phyloP scores from a whole-genome alignment of 2,797 vertebrate genomes.

The Siniperca scherzeri region DNA sequence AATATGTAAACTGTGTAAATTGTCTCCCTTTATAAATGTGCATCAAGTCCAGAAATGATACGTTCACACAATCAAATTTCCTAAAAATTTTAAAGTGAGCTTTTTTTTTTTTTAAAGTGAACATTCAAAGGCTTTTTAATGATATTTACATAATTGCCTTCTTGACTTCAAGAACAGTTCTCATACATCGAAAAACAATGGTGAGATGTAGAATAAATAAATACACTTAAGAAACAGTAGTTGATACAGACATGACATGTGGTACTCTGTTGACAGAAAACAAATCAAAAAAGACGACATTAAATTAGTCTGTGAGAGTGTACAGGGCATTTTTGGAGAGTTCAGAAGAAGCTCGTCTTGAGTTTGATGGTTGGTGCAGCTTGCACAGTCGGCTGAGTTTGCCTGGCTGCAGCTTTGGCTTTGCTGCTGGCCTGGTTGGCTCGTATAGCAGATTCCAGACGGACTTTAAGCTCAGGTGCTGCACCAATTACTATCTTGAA shows the following conservation, averaged over 20 bases:
- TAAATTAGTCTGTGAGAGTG: conserved; percentile 27
- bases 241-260: conserved; percentile 41
- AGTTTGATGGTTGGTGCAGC: conserved; percentile 98
- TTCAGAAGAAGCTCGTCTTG: conserved; percentile 98
- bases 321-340: conserved; percentile 31
- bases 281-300: conserved; percentile 30
- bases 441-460: conserved; percentile 94
- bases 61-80: conserved; percentile 65
- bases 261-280: conserved; percentile 37
- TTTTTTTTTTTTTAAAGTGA: conserved; percentile 47
- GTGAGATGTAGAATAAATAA: conserved; percentile 74
- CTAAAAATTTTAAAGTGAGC: conserved; percentile 51
- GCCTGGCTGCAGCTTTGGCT: conserved; percentile 92
- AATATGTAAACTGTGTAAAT: conserved; percentile 5
- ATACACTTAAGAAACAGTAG: conserved; percentile 57
- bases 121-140: conserved; percentile 69
- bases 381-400: conserved; percentile 90
- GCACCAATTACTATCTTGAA: conserved; percentile 98
- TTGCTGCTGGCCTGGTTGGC: conserved; percentile 95
- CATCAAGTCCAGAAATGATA: conserved; percentile 53
- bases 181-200: conserved; percentile 47
- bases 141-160: conserved; percentile 70
- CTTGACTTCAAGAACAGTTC: conserved; percentile 44
- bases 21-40: conserved; percentile 61
- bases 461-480: conserved; percentile 95